phyloP scores from a whole-genome alignment of 2,113 vertebrate genomes.

The Menidia beryllina region DNA sequence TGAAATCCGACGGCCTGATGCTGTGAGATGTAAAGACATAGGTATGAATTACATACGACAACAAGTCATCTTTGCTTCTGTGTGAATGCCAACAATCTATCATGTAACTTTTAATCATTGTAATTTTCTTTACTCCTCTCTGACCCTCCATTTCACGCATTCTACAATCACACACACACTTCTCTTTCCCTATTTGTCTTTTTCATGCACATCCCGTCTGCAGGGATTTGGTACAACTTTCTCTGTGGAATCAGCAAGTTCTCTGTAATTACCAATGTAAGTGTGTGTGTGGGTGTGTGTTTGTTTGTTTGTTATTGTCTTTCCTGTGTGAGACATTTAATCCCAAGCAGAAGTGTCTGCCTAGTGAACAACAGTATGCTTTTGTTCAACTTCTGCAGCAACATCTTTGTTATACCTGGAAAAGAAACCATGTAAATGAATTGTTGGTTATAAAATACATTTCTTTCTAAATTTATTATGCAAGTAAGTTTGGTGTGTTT shows the following conservation, averaged over 20 bases:
- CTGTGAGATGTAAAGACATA: slow-evolving; percentile 94
- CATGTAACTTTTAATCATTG: slow-evolving; percentile 38
- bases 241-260: slow-evolving; percentile 96
- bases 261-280: slow-evolving; percentile 98
- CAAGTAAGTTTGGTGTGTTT: too few relatives aligned
- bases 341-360: neutral
- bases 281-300: slow-evolving; percentile 67
- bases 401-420: too few relatives aligned
- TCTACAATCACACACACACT: slow-evolving; percentile 6
- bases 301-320: too few relatives aligned
- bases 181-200: slow-evolving; percentile 37
- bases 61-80: slow-evolving; percentile 19
- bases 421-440: too few relatives aligned
- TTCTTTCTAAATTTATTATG: too few relatives aligned
- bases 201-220: slow-evolving; percentile 52
- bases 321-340: neutral
- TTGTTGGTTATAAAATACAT: too few relatives aligned
- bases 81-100: slow-evolving; percentile 23
- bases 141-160: slow-evolving; percentile 14
- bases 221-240: slow-evolving; percentile 99
- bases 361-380: neutral
- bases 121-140: slow-evolving; percentile 37
- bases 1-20: slow-evolving; percentile 91
- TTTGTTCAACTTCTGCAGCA: neutral
- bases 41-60: slow-evolving; percentile 77